Evolutionary conservation across 2,113 vertebrate species (phyloP).

Genomic region (Limanda limanda): DNA sequence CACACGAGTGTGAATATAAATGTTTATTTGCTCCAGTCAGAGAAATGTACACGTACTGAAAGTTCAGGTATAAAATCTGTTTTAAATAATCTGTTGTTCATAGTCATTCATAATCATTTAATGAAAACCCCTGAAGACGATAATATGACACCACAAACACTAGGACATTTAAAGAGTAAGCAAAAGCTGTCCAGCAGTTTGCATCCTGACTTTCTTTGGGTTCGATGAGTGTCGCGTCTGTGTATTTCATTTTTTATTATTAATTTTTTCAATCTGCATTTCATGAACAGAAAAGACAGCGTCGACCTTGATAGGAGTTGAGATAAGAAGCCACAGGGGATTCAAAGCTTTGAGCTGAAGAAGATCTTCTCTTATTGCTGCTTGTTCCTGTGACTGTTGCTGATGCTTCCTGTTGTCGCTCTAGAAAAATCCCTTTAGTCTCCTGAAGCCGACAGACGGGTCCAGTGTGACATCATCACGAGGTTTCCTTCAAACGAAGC

Average conservation of each 20-base stretch:
- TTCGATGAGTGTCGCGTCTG: slow-evolving; percentile 49
- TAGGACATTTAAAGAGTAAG: slow-evolving; percentile 63
- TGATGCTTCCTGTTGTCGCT: slow-evolving; percentile 14
- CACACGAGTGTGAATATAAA: slow-evolving; percentile 84
- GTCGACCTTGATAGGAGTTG: no score
- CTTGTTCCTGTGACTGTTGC: slow-evolving; percentile 8
- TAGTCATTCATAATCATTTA: slow-evolving; percentile 62
- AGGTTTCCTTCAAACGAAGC: neutral
- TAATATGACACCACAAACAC: slow-evolving; percentile 32
- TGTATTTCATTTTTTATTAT: neutral
- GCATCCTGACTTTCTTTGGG: slow-evolving; percentile 79
- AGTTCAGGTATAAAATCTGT: slow-evolving; percentile 87
- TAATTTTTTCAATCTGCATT: neutral
- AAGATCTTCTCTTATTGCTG: slow-evolving; percentile 25
- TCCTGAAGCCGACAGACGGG: slow-evolving; percentile 7
- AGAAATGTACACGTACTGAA: slow-evolving; percentile 82
- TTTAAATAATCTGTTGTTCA: slow-evolving; percentile 86
- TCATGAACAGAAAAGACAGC: slow-evolving; percentile 8
- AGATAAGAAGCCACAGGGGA: slow-evolving; percentile 1
- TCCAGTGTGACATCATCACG: neutral
- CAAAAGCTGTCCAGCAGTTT: slow-evolving; percentile 87
- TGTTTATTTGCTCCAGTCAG: slow-evolving; percentile 89
- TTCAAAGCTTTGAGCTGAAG: slow-evolving; percentile 32
- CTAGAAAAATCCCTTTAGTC: neutral
- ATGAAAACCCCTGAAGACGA: slow-evolving; percentile 79